Conservation (phyloP, 2,113 vertebrate genomes). For the Oncorhynchus clarkii region DNA sequence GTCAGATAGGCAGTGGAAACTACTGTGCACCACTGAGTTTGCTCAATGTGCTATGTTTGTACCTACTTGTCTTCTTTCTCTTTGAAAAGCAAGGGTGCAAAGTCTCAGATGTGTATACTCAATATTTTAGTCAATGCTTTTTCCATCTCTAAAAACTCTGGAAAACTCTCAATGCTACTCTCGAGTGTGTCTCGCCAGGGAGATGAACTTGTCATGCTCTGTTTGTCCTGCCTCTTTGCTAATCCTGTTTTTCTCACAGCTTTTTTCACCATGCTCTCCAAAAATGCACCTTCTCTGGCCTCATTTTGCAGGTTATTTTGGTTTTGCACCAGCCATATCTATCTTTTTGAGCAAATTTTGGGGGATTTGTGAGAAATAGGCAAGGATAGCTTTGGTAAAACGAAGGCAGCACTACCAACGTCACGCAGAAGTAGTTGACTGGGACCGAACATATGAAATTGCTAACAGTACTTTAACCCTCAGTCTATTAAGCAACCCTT, state of each 20-base stretch:
- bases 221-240: not conserved
- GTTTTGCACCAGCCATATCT: not conserved
- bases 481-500: no score
- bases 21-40: no score
- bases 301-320: not conserved
- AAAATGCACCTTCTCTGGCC: not conserved
- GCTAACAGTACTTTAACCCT: no score
- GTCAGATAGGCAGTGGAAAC: no score
- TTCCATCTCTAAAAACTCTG: not conserved
- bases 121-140: no score
- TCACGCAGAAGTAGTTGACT: no score
- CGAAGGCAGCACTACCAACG: not conserved
- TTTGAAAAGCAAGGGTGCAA: no score
- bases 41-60: no score
- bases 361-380: not conserved
- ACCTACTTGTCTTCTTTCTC: no score
- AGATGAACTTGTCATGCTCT: not conserved
- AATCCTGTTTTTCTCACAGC: not conserved
- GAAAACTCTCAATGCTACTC: not conserved
- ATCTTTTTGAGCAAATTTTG: not conserved
- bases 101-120: no score
- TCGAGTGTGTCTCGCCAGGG: not conserved
- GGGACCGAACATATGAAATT: no score
- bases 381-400: not conserved
- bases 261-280: not conserved